Evolutionary conservation across 2,888 invertebrate species (phyloP), one percentile per base, ranked within the genome.

Genomic region (Drosophila macrospina): DNA sequence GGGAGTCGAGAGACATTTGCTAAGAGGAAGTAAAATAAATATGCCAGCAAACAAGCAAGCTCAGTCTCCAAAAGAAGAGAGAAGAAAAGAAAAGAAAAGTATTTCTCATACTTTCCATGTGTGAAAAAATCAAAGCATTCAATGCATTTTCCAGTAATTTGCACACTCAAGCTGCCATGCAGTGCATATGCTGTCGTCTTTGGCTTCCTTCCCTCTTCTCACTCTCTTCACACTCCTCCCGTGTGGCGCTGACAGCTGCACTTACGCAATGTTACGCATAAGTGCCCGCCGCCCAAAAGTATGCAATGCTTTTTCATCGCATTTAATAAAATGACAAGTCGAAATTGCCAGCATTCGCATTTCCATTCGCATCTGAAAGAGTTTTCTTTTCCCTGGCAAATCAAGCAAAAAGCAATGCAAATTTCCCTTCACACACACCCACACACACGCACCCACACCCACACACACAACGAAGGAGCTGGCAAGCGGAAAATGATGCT

Each of bases 401-500:
- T 61, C 47, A 37, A 59, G 47, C 54, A 57, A 52, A 52, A 54
- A 52, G 37, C 62, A 41, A 51, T 67, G 59, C 52, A 30, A 44
- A 52, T 10, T 36, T 55, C 7, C 6, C 10, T 24, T 15, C 37
- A n/a, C 30, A n/a, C n/a, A n/a, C n/a, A n/a, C n/a, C n/a, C n/a
- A n/a, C n/a, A n/a, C n/a, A n/a, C n/a, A n/a, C n/a, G n/a, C n/a
- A n/a, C n/a, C n/a, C n/a, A n/a, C n/a, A n/a, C n/a, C n/a, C n/a
- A n/a, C n/a, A n/a, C n/a, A n/a, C n/a, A n/a, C n/a, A 15, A 5
- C 11, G 20, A 20, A 3, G 41, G 81, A 68, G 74, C 75, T 85
- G 75, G 74, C 86, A 88, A 74, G 85, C 82, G 87, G 85, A 88
- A 90, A 90, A 90, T 90, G 77, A 83, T 84, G 85, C 80, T 89